Percentiles rank a stretch among this genome's conserved stretches.
These are phyloP conservation scores for Antennarius striatus DNA, from an alignment of 2,113 vertebrate genomes.

Conservation along the genomic window DNA sequence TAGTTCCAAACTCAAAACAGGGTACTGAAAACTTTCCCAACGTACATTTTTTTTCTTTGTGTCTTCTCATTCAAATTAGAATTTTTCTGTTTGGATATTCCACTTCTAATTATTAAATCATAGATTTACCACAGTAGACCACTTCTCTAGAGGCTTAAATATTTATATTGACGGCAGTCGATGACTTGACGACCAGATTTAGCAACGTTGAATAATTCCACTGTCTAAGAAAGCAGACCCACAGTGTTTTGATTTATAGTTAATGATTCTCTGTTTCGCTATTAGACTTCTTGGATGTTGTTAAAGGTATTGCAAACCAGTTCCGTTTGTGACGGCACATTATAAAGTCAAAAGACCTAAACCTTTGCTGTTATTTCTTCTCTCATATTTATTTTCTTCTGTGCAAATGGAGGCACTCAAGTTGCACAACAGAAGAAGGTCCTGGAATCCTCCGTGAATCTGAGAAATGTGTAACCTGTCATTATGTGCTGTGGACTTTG, in stretches of 20 bases:
- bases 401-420: background rate
- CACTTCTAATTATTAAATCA: no score
- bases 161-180: no score
- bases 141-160: no score
- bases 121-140: no score
- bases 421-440: background rate
- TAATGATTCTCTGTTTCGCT: no score
- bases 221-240: no score
- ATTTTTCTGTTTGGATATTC: background rate
- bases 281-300: no score
- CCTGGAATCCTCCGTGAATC: background rate
- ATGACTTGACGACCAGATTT: no score
- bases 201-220: no score
- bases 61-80: background rate
- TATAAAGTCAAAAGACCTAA: background rate
- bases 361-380: background rate
- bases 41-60: background rate
- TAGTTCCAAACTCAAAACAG: no score
- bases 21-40: background rate
- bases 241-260: no score
- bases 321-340: background rate
- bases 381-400: background rate
- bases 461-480: conserved; percentile 8
- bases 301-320: background rate
- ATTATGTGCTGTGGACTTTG: background rate